phyloP scores from a whole-genome alignment of 1,140 invertebrate species.

The Oedothorax gibbosus region DNA sequence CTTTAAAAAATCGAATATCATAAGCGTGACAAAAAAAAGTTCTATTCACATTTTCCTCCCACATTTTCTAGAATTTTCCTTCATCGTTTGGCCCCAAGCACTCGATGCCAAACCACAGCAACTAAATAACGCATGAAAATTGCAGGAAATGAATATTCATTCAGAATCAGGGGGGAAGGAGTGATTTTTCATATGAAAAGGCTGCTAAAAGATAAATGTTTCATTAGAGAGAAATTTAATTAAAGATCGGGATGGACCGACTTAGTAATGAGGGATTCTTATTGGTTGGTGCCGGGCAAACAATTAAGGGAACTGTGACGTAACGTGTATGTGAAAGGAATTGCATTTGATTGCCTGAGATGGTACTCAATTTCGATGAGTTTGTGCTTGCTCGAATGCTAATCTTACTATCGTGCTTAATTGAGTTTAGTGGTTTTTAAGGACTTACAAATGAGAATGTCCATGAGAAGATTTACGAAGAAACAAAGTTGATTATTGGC shows the following conservation, averaged over 20 bases:
- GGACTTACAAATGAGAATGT: no score
- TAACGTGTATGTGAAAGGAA: no score
- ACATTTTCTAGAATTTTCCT: not conserved
- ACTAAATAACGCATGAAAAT: constrained; percentile 29
- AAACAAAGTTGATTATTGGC: no score
- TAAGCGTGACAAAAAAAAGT: constrained; percentile 20
- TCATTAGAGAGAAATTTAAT: constrained; percentile 52
- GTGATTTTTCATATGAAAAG: not conserved
- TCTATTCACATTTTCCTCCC: not conserved
- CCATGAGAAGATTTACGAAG: no score
- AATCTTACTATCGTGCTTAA: no score
- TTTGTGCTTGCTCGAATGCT: no score
- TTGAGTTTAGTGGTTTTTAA: no score
- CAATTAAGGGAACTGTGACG: not conserved
- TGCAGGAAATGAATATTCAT: constrained; percentile 49
- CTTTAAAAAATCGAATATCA: constrained; percentile 30
- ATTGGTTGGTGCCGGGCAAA: not conserved
- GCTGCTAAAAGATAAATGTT: constrained; percentile 29
- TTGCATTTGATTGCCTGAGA: no score
- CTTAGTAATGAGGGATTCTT: not conserved
- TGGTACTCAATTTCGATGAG: no score
- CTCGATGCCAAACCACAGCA: constrained; percentile 9
- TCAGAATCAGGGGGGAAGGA: not conserved
- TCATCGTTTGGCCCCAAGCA: constrained; percentile 20
- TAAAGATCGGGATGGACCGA: not conserved